A percentile compares a stretch with the other conserved stretches of the same genome.
These are phyloP conservation scores for Cirrhinus mrigala DNA, from an alignment of 2,797 vertebrate species.

Conservation along the genomic window DNA sequence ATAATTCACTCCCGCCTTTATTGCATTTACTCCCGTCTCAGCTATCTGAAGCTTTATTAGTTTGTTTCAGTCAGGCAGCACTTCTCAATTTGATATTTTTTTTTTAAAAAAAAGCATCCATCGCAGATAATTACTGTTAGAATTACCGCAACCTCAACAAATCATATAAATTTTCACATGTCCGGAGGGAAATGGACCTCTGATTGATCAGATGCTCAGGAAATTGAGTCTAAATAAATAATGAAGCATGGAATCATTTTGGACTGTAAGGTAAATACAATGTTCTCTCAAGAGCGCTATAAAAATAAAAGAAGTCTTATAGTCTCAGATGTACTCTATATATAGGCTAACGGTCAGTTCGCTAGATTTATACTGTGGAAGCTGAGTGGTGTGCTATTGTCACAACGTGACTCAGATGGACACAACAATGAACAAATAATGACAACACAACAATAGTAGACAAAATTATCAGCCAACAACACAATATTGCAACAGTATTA, in stretches of 20 bases:
- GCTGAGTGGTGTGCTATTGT: not conserved
- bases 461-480: not conserved
- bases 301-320: conserved; percentile 38
- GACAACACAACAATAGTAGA: not conserved
- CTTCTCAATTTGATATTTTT: conserved; percentile 50
- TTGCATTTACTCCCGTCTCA: conserved; percentile 31
- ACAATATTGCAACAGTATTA: not conserved
- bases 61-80: conserved; percentile 41
- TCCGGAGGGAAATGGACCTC: conserved; percentile 50
- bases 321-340: conserved; percentile 24
- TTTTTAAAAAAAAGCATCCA: conserved; percentile 41
- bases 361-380: not conserved
- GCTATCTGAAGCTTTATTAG: conserved; percentile 42
- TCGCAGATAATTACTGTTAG: conserved; percentile 54
- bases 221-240: conserved; percentile 60
- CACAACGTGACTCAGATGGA: not conserved
- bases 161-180: conserved; percentile 57
- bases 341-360: not conserved
- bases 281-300: conserved; percentile 28
- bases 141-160: conserved; percentile 52
- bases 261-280: conserved; percentile 47
- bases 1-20: conserved; percentile 46
- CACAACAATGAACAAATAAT: not conserved
- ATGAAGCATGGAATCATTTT: conserved; percentile 48
- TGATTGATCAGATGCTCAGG: conserved; percentile 55